Percentiles rank a stretch among this genome's conserved stretches.
These are phyloP conservation scores for Saccostrea echinata DNA, from an alignment of 1,140 invertebrate species.

Conservation along the genomic window DNA sequence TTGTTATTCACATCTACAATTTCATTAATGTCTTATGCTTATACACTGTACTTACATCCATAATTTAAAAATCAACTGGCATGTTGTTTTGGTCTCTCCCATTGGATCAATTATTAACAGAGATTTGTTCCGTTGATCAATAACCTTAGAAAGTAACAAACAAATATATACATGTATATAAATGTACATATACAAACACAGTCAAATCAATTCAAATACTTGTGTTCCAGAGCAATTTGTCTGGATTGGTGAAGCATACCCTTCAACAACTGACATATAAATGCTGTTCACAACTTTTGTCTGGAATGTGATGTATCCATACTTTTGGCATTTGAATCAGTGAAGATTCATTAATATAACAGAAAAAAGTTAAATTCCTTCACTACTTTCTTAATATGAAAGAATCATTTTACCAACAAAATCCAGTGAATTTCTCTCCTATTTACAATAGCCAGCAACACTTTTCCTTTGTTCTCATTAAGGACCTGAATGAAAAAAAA, in stretches of 20 bases:
- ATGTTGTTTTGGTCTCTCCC: slow-evolving; percentile 1
- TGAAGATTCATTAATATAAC: no score
- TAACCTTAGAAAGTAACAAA: slow-evolving; percentile 2
- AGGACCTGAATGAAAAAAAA: slow-evolving; percentile 6
- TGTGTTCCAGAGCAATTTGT: neutral
- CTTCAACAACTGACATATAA: neutral
- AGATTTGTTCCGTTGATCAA: slow-evolving; percentile 13
- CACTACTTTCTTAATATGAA: no score
- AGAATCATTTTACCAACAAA: neutral
- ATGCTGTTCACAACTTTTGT: neutral
- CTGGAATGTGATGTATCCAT: no score
- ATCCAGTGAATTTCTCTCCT: slow-evolving; percentile 2
- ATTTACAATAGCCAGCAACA: neutral
- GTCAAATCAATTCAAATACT: neutral
- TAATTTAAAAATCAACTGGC: neutral
- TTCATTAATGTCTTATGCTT: neutral
- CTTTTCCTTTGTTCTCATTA: slow-evolving; percentile 8
- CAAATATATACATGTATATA: neutral
- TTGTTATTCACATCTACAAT: neutral
- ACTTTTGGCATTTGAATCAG: neutral
- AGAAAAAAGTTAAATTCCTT: no score
- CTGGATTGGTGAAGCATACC: neutral
- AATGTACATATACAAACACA: neutral
- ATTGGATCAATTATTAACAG: neutral
- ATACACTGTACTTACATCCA: slow-evolving; percentile 12